Conservation (phyloP, 1,140 invertebrate genomes). For the Ooceraea biroi region DNA sequence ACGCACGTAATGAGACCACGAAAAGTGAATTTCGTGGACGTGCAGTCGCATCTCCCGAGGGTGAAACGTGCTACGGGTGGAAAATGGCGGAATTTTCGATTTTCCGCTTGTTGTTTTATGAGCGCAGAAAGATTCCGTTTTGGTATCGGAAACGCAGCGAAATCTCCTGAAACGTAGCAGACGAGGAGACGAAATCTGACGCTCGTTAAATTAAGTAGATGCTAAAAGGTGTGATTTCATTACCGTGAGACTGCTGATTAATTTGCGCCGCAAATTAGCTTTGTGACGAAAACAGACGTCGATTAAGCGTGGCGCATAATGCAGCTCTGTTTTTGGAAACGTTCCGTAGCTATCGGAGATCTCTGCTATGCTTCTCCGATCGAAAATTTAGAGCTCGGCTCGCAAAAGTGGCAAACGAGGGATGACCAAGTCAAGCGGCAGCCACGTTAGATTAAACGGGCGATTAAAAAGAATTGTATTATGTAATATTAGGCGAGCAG, state of each 20-base stretch:
- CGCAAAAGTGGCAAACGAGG: not conserved
- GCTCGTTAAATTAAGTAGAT: conserved; percentile 21
- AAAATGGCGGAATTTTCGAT: not conserved
- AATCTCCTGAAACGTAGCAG: not conserved
- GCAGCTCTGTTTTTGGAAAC: no score
- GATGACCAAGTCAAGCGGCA: not conserved
- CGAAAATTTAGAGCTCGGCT: no score
- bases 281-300: no score
- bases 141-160: not conserved
- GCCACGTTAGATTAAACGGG: conserved; percentile 34
- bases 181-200: not conserved
- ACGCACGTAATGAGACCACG: not conserved
- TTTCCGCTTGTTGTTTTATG: not conserved
- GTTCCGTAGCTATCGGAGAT: no score
- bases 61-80: not conserved
- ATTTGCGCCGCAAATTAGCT: no score
- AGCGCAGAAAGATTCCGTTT: not conserved
- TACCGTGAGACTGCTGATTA: no score
- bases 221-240: conserved; percentile 22
- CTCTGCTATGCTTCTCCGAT: no score
- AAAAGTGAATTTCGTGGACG: conserved; percentile 6
- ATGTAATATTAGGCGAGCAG: conserved; percentile 16
- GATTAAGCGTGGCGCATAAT: no score
- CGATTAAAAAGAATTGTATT: conserved; percentile 51
- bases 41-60: not conserved